These are phyloP conservation scores for Melipona beecheii DNA, from an alignment of 2,888 invertebrate species.

Conservation along the genomic window DNA sequence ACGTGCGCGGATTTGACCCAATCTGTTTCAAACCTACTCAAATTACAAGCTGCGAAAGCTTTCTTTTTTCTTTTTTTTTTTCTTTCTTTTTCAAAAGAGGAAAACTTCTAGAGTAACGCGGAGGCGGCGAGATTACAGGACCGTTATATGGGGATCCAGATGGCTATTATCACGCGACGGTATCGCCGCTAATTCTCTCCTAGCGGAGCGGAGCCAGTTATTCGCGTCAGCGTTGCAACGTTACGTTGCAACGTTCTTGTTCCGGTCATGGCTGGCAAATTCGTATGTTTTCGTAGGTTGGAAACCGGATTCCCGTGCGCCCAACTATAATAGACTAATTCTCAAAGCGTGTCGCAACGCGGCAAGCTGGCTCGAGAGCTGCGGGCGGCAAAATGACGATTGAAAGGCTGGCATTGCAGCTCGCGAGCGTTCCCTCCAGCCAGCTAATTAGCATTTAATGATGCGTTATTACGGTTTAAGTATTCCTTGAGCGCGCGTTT, in stretches of 20 bases:
- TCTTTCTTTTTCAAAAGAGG: too few species aligned
- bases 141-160: background rate
- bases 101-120: background rate
- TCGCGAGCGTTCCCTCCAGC: too few species aligned
- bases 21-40: background rate
- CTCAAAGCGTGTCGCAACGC: conserved; percentile 10
- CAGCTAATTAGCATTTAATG: conserved; percentile 45
- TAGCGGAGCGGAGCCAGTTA: conserved; percentile 17
- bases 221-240: conserved; percentile 40
- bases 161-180: conserved; percentile 2
- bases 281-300: conserved; percentile 14
- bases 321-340: conserved; percentile 43
- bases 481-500: background rate
- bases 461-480: conserved; percentile 28
- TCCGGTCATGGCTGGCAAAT: conserved; percentile 37
- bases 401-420: conserved; percentile 15
- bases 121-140: background rate
- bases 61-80: too few species aligned
- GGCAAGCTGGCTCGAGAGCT: background rate
- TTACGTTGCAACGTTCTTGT: conserved; percentile 33
- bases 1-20: background rate
- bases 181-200: conserved; percentile 21
- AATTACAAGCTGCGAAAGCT: background rate
- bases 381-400: conserved; percentile 20
- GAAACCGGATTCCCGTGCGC: conserved; percentile 25